These are phyloP conservation scores for Pseudonaja textilis DNA, from an alignment of 2,113 vertebrate genomes.

Conservation along the genomic window DNA sequence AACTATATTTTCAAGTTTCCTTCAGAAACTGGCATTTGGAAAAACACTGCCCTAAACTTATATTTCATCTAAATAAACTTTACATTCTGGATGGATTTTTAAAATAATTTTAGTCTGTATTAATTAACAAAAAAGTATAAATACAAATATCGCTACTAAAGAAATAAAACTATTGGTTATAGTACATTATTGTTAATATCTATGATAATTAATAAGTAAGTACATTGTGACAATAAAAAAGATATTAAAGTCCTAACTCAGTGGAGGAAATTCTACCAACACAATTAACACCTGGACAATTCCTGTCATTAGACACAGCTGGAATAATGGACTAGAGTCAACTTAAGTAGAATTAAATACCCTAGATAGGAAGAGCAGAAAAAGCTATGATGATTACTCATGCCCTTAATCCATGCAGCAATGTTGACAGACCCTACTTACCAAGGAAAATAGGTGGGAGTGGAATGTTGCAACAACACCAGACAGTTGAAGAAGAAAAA, in stretches of 20 bases:
- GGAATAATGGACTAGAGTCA: neutral
- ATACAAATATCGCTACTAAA: neutral
- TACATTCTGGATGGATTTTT: neutral
- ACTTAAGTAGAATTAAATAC: neutral
- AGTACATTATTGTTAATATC: neutral
- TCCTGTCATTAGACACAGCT: neutral
- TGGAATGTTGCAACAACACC: neutral
- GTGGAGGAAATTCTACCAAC: no score
- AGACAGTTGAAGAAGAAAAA: neutral
- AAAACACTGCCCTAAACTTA: neutral
- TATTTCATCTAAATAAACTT: neutral
- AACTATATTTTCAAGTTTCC: neutral
- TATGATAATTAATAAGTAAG: neutral
- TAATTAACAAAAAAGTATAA: neutral
- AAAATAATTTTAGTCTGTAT: neutral
- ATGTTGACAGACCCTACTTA: neutral
- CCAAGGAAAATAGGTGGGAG: neutral
- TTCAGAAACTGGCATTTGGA: neutral
- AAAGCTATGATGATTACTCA: neutral
- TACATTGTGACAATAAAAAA: no score
- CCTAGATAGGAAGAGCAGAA: neutral
- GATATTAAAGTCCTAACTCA: no score
- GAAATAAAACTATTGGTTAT: neutral
- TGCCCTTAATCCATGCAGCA: neutral
- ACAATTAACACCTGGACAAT: neutral